Base-by-base conservation (phyloP, 2,113 vertebrate genomes). In the Melanostigma gelatinosum region DNA sequence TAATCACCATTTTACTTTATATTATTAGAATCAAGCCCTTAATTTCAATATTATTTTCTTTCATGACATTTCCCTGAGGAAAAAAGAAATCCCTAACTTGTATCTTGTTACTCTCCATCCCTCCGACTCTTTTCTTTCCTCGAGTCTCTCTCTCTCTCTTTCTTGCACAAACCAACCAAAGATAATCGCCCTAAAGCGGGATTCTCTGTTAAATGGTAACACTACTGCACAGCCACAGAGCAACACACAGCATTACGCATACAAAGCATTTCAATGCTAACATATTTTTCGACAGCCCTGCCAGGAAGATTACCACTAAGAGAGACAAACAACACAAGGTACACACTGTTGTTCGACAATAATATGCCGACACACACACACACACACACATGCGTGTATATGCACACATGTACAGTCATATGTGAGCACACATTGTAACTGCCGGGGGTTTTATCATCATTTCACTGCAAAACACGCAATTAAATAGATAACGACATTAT, bases 101-200 rank as follows among this genome's bases (percentile, higher is more conserved):
- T 38, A 79, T 60, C 67, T 78, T 64, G 63, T 62, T 66, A 20
- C 58, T 27, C 27, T 16, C 42, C 6, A 38, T 36, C 20, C 48
- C 40, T 8, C 55, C 6, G 13, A 22, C 32, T 62, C 22, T 64
- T 34, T 57, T 68, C 85, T 69, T 67, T 85, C 74, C 62, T 85
- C 3, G 3, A 77, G 75, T 74, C 77, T 77, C 24, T 60, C 44
- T 72, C 66, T 52, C 46, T 48, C 42, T 44, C 50, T 52, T 13
- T 18, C 27, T 62, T 60, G 24, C 46, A 52, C 71, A 75, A 60
- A 77, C 55, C 38, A 63, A 73, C 50, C 67, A n/a, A 61, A 79
- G 72, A 85, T 84, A 84, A 88, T 88, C 79, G 82, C 46, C 88
- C 86, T 78, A 61, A 58, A 89, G 86, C 75, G 8, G 76, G 27